phyloP scores from a whole-genome alignment of 2,113 vertebrate genomes.

The Carassius carassius region DNA sequence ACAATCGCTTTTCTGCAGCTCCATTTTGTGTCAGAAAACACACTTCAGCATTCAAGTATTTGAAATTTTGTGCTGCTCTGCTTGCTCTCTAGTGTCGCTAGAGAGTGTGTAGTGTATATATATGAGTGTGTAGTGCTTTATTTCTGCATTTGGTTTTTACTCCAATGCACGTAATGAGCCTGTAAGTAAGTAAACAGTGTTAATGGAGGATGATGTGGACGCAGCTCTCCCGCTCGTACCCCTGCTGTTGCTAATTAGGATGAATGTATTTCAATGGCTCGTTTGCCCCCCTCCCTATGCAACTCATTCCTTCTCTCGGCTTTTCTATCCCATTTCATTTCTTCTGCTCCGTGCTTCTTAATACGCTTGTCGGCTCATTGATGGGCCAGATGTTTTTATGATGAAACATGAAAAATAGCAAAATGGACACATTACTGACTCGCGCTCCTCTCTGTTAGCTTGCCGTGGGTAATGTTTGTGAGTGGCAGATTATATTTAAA shows the following conservation, averaged over 20 bases:
- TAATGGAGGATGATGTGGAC: slow-evolving; percentile 74
- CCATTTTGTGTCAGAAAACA: not conserved
- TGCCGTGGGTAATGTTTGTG: slow-evolving; percentile 54
- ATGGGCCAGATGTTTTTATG: slow-evolving; percentile 71
- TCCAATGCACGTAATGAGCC: slow-evolving; percentile 63
- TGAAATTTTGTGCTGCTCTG: not conserved
- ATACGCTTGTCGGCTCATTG: slow-evolving; percentile 72
- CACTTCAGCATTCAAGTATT: not conserved
- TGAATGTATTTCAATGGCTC: slow-evolving; percentile 75
- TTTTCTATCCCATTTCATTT: slow-evolving; percentile 51
- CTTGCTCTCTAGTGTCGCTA: not conserved
- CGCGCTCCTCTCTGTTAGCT: slow-evolving; percentile 33
- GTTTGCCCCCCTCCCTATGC: slow-evolving; percentile 60
- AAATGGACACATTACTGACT: slow-evolving; percentile 60
- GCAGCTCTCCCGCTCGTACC: slow-evolving; percentile 66
- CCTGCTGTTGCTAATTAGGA: slow-evolving; percentile 77
- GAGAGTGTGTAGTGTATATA: not conserved
- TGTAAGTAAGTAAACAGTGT: slow-evolving; percentile 74
- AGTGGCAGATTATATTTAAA: slow-evolving; percentile 55
- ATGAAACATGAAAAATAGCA: slow-evolving; percentile 66
- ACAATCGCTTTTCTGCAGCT: not conserved
- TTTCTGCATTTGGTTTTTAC: slow-evolving; percentile 58
- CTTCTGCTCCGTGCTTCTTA: slow-evolving; percentile 62
- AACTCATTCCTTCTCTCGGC: slow-evolving; percentile 46
- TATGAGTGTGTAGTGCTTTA: slow-evolving; percentile 48